Percentiles rank a stretch among this genome's conserved stretches.
Evolutionary conservation across 2,113 vertebrate species (phyloP).

Genomic region (Aphyosemion australe): DNA sequence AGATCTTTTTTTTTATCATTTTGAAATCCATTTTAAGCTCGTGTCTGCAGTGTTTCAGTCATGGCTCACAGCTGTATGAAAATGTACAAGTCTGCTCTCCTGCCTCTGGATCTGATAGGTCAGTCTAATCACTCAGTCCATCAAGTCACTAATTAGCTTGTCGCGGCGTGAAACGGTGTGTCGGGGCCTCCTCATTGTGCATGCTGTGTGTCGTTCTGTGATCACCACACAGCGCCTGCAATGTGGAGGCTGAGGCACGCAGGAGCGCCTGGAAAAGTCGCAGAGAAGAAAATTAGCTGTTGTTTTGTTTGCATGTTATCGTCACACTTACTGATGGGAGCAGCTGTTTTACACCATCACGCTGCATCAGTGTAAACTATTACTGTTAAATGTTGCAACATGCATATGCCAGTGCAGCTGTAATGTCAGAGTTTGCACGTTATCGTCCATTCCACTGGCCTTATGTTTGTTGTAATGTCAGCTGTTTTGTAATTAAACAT

Average conservation of each 20-base stretch:
- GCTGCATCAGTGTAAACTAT: no score
- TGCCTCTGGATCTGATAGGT: slow-evolving; percentile 2
- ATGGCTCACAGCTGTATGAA: background rate
- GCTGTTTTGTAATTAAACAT: no score
- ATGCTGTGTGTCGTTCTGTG: slow-evolving; percentile 74
- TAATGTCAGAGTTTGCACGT: no score
- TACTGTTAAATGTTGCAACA: no score
- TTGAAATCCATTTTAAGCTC: background rate
- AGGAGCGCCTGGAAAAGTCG: slow-evolving; percentile 13
- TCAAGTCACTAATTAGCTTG: slow-evolving; percentile 16
- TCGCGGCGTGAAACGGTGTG: slow-evolving; percentile 15
- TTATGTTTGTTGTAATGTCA: no score
- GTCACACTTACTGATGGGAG: background rate
- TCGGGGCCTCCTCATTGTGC: slow-evolving; percentile 75
- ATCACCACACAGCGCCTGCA: slow-evolving; percentile 76
- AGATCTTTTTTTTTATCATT: background rate
- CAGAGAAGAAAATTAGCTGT: background rate
- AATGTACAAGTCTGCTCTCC: background rate
- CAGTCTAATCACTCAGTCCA: slow-evolving; percentile 27
- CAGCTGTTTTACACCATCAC: background rate
- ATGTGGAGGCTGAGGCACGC: slow-evolving; percentile 69
- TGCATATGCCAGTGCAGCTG: no score
- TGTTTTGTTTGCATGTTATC: background rate
- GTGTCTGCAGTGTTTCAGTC: background rate
- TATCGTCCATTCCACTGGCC: no score